These are phyloP conservation scores for Protodeltote pygarga DNA, from an alignment of 2,888 invertebrate species.

Conservation along the genomic window DNA sequence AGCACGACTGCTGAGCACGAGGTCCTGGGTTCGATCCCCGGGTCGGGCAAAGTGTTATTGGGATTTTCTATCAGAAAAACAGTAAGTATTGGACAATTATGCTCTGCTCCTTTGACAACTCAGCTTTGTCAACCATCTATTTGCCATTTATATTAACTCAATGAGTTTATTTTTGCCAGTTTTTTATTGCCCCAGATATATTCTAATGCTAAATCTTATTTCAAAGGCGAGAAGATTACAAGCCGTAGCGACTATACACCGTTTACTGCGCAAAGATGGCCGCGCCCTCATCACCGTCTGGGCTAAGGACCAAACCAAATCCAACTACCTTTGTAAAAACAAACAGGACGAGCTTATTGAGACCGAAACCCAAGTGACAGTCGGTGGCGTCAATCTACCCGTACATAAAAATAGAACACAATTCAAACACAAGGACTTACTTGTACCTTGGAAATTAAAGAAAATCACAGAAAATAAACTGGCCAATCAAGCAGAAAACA, in stretches of 20 bases:
- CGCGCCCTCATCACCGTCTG: constrained; percentile 96
- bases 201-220: not conserved
- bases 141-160: too few species aligned
- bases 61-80: too few species aligned
- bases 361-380: constrained; percentile 52
- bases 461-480: constrained; percentile 62
- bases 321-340: constrained; percentile 76
- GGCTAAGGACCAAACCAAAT: constrained; percentile 95
- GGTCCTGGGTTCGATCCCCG: too few species aligned
- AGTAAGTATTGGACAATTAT: too few species aligned
- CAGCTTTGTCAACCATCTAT: too few species aligned
- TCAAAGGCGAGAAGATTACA: constrained; percentile 89
- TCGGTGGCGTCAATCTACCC: constrained; percentile 85
- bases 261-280: constrained; percentile 91
- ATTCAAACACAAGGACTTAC: constrained; percentile 95
- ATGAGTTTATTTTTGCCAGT: not conserved
- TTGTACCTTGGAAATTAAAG: constrained; percentile 97
- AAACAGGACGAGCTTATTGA: constrained; percentile 47
- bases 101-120: too few species aligned
- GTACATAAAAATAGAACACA: constrained; percentile 96
- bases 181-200: not conserved
- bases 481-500: constrained; percentile 72
- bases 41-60: too few species aligned
- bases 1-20: too few species aligned
- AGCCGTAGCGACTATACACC: constrained; percentile 92